Conservation (phyloP, 2,113 vertebrate species). For the Patagioenas fasciata region DNA sequence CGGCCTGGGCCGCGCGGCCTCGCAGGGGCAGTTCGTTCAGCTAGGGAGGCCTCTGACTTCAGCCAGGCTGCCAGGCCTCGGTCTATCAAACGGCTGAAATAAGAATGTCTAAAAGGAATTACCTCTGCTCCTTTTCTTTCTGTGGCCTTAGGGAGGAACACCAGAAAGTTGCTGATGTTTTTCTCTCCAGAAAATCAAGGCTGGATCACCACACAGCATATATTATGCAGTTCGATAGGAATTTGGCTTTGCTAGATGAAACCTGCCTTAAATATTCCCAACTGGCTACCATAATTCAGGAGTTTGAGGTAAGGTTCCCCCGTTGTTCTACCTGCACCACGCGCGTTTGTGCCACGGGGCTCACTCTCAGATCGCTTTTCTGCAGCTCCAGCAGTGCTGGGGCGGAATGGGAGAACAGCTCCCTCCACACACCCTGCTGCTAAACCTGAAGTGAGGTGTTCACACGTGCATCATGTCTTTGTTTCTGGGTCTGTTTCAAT, state of each 20-base stretch:
- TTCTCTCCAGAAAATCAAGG: constrained; percentile 83
- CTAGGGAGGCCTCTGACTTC: too few species aligned
- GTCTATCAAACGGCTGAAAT: too few species aligned
- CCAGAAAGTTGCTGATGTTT: constrained; percentile 88
- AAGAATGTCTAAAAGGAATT: too few species aligned
- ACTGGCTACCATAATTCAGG: constrained; percentile 79
- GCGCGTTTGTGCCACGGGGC: not conserved
- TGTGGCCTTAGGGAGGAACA: constrained; percentile 83
- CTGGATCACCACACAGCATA: constrained; percentile 86
- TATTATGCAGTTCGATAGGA: constrained; percentile 88
- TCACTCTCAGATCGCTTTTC: not conserved
- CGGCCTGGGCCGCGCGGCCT: too few species aligned
- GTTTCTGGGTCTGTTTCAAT: not conserved
- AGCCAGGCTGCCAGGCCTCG: too few species aligned
- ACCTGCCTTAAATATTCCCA: constrained; percentile 78
- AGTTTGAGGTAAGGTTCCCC: constrained; percentile 85
- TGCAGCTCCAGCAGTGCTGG: not conserved
- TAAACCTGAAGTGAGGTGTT: not conserved
- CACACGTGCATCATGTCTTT: not conserved
- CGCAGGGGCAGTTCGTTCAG: too few species aligned
- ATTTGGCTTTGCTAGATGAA: constrained; percentile 85
- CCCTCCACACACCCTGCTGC: not conserved
- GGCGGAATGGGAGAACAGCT: not conserved
- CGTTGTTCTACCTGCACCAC: not conserved
- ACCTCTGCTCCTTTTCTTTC: not conserved